phyloP scores from a whole-genome alignment of 2,888 invertebrate species.

The Campopleginae sp. region DNA sequence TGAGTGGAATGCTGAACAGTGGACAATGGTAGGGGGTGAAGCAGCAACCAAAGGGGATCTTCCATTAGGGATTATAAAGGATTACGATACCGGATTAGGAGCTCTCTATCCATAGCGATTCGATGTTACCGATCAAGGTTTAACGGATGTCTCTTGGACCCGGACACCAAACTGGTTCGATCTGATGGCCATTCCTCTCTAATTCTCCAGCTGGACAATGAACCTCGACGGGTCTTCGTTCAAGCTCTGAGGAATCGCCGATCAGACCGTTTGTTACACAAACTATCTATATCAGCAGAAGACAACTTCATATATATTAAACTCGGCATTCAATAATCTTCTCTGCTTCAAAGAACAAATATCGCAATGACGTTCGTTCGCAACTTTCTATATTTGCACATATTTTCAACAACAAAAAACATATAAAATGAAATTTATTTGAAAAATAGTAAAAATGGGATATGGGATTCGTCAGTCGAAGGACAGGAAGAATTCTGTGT shows the following conservation, averaged over 20 bases:
- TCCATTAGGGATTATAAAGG: constrained; percentile 76
- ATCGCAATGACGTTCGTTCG: neutral
- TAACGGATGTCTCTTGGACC: constrained; percentile 68
- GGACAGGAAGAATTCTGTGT: constrained; percentile 6
- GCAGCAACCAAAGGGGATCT: constrained; percentile 66
- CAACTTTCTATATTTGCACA: neutral
- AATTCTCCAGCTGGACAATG: constrained; percentile 42
- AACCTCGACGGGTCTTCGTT: constrained; percentile 6
- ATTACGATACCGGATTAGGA: constrained; percentile 77
- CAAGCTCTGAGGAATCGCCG: constrained; percentile 19
- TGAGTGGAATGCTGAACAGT: constrained; percentile 39
- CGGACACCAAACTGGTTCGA: constrained; percentile 36
- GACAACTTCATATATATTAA: neutral
- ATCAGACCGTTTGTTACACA: constrained; percentile 21
- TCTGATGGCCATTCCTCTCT: constrained; percentile 33
- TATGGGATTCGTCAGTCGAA: constrained; percentile 9
- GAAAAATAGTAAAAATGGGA: neutral
- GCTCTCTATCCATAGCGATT: constrained; percentile 75
- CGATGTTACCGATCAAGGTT: constrained; percentile 75
- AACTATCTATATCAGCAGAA: neutral
- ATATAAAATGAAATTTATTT: neutral
- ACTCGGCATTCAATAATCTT: neutral
- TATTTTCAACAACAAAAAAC: neutral
- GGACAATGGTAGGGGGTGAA: constrained; percentile 29
- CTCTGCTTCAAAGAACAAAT: neutral